phyloP scores from a whole-genome alignment of 2,888 invertebrate genomes.

The Endomychus coccineus region DNA sequence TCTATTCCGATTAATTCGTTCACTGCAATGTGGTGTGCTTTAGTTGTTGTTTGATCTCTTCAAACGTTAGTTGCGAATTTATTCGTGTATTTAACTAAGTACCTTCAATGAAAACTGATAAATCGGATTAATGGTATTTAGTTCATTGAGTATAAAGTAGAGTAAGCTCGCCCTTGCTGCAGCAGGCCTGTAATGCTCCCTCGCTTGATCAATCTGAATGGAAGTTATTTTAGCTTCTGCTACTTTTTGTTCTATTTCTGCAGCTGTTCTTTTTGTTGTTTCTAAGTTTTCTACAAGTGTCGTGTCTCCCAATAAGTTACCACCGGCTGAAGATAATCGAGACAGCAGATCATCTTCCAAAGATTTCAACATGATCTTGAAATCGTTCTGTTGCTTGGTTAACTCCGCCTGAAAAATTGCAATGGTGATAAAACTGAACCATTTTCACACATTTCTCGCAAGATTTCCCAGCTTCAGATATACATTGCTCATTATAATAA shows the following conservation, averaged over 20 bases:
- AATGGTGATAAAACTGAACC: constrained; percentile 1
- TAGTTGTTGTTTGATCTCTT: no score
- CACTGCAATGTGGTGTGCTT: no score
- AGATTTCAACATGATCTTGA: constrained; percentile 88
- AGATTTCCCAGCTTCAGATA: no score
- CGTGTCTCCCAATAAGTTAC: constrained; percentile 89
- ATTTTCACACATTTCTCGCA: not conserved
- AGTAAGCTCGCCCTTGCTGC: constrained; percentile 88
- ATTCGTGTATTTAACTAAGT: constrained; percentile 15
- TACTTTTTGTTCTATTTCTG: constrained; percentile 90
- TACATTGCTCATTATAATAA: no score
- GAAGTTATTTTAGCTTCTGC: constrained; percentile 89
- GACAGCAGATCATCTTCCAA: constrained; percentile 90
- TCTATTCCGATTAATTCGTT: no score
- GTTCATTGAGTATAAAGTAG: constrained; percentile 91
- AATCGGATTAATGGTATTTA: constrained; percentile 93
- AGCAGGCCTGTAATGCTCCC: constrained; percentile 81
- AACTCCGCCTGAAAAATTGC: constrained; percentile 68
- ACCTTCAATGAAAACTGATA: constrained; percentile 96
- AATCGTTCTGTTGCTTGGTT: constrained; percentile 94
- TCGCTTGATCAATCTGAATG: constrained; percentile 83
- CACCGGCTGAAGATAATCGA: constrained; percentile 83
- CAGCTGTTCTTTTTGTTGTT: constrained; percentile 91
- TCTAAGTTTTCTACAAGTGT: constrained; percentile 94
- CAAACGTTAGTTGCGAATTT: no score